Evolutionary conservation across 2,888 invertebrate genomes (phyloP), one percentile per base, ranked within the genome.

Genomic region (Trichopoda pennipes): DNA sequence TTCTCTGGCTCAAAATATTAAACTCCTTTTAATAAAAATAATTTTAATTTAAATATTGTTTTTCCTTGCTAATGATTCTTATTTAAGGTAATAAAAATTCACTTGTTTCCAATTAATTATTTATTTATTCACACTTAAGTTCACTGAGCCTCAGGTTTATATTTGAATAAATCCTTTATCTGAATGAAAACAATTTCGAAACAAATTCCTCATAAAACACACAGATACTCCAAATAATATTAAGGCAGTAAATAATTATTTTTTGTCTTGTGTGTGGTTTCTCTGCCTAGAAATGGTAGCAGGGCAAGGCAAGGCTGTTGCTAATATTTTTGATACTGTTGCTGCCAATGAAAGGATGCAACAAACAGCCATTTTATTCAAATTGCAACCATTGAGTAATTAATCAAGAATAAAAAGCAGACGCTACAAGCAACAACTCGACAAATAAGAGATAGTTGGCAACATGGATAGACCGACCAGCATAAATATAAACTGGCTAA

Each of bases 351-450:
- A 73, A 38, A 47, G 60, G 47, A 66, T 73, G 61, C 79, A 74
- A 68, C 53, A 68, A 74, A 74, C 61, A 73, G 44, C 9, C 51
- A 42, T 64, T 72, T 19, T 56, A 66, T 77, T 63, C 81, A 81
- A 72, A 79, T 82, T 76, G 72, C 68, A 76, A 68, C 72, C 82
- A 72, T 68, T 73, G 79, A 76, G 75, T 72, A 82, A 82, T 82
- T 82, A 82, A 82, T 82, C 82, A 82, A 76, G 75, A 79, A 79
- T 79, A 47, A 82, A 79, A 82, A 68, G n/a, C 61, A 72, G 82
- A 56, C 58, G 75, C 79, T 64, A 38, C 51, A 66, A 8, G 28
- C 28, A 66, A 68, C 44, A 68, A 73, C 53, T 17, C 14, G 44
- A 19, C 68, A 75, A 47, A 53, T 38, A 70, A 12, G 53, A 63